Conservation (phyloP, 2,888 invertebrate genomes). For the Cerastis leucographa region DNA sequence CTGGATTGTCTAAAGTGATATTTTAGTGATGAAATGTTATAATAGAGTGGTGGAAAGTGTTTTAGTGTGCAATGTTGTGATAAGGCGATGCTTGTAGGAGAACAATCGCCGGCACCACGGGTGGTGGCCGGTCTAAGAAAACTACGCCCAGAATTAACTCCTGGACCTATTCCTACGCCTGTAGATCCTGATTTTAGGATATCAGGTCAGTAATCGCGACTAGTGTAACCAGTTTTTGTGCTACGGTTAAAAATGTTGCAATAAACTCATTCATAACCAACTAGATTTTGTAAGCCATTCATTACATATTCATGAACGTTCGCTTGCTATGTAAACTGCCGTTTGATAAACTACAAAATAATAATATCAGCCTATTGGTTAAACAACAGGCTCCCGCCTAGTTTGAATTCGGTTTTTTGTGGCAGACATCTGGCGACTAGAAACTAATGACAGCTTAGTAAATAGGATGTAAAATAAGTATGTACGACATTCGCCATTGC, state of each 20-base stretch:
- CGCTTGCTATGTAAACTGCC: slow-evolving; percentile 16
- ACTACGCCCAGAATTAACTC: slow-evolving; percentile 87
- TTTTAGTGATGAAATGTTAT: slow-evolving; percentile 70
- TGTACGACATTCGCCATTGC: slow-evolving; percentile 9
- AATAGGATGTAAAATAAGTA: neutral
- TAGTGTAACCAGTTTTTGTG: slow-evolving; percentile 2
- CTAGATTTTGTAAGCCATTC: slow-evolving; percentile 29
- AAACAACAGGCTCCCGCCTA: slow-evolving; percentile 50
- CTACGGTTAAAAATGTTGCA: slow-evolving; percentile 17
- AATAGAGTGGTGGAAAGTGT: slow-evolving; percentile 79
- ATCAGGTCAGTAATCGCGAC: slow-evolving; percentile 81
- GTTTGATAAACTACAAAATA: slow-evolving; percentile 40
- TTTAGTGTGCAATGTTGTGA: slow-evolving; percentile 82
- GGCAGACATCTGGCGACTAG: slow-evolving; percentile 46
- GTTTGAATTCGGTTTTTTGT: slow-evolving; percentile 47
- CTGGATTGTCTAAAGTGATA: slow-evolving; percentile 61
- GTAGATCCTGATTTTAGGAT: slow-evolving; percentile 86
- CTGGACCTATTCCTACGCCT: slow-evolving; percentile 85
- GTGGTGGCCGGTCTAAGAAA: slow-evolving; percentile 90
- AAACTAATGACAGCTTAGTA: slow-evolving; percentile 15
- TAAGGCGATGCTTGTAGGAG: slow-evolving; percentile 88
- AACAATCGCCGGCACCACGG: slow-evolving; percentile 89
- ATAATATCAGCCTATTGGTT: slow-evolving; percentile 29
- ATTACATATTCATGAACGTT: slow-evolving; percentile 31
- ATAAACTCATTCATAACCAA: slow-evolving; percentile 28